phyloP scores from a whole-genome alignment of 2,797 vertebrate species.

The Myotis pilosus region DNA sequence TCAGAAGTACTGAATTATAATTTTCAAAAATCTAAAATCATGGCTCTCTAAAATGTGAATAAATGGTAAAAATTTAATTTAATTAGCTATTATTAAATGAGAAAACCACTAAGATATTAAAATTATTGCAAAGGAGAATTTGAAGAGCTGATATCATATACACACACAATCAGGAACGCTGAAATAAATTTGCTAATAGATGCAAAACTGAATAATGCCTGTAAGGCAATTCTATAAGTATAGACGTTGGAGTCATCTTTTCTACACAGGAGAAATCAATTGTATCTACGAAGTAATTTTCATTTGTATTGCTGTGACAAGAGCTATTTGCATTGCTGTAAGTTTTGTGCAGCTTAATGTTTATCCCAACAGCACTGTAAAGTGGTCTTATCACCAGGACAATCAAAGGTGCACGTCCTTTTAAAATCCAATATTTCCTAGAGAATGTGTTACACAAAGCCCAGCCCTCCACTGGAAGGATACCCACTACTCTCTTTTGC shows the following conservation, averaged over 20 bases:
- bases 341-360: not conserved
- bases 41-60: not conserved
- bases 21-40: constrained; percentile 41
- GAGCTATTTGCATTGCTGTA: not conserved
- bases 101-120: not conserved
- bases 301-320: not conserved
- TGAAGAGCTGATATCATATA: not conserved
- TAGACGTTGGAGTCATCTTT: constrained; percentile 4
- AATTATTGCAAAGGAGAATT: not conserved
- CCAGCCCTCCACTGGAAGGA: not conserved
- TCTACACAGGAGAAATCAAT: not conserved
- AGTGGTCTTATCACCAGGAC: not conserved
- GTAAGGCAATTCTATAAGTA: not conserved
- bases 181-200: constrained; percentile 31
- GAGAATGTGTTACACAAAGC: not conserved
- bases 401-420: not conserved
- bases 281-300: not conserved
- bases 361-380: not conserved
- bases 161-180: not conserved
- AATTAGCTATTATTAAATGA: not conserved
- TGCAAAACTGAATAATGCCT: not conserved
- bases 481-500: not conserved
- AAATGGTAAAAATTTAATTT: not conserved
- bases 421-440: not conserved
- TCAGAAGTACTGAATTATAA: not conserved